phyloP scores from a whole-genome alignment of 1,140 invertebrate genomes.

The Leptinotarsa defecta region DNA sequence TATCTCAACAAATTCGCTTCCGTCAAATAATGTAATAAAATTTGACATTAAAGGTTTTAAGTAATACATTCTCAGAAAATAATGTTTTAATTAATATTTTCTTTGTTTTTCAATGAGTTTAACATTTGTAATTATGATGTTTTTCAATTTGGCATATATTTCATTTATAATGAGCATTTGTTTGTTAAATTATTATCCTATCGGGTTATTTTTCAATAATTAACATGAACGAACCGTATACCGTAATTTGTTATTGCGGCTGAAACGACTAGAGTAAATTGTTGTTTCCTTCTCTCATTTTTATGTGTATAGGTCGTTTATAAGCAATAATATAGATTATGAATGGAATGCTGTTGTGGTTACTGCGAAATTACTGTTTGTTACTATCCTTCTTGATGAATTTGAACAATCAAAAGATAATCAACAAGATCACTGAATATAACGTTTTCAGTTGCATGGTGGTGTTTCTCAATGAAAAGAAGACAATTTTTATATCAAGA shows the following conservation, averaged over 20 bases:
- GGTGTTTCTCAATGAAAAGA: too few relatives aligned
- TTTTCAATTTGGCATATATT: background rate
- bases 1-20: background rate
- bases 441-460: too few relatives aligned
- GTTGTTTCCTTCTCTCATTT: background rate
- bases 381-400: too few relatives aligned
- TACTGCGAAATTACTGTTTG: too few relatives aligned
- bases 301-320: background rate
- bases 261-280: background rate
- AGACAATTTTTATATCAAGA: too few relatives aligned
- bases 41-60: background rate
- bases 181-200: background rate
- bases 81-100: background rate
- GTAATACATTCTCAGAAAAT: background rate
- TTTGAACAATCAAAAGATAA: too few relatives aligned
- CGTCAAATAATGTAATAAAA: background rate
- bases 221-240: background rate
- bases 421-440: too few relatives aligned
- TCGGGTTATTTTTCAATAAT: background rate
- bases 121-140: background rate
- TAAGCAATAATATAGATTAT: too few relatives aligned
- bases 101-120: background rate
- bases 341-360: too few relatives aligned
- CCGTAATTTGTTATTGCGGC: background rate
- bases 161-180: background rate